These are phyloP conservation scores for Agrypnia vestita DNA, from an alignment of 1,140 invertebrate species.

Conservation along the genomic window DNA sequence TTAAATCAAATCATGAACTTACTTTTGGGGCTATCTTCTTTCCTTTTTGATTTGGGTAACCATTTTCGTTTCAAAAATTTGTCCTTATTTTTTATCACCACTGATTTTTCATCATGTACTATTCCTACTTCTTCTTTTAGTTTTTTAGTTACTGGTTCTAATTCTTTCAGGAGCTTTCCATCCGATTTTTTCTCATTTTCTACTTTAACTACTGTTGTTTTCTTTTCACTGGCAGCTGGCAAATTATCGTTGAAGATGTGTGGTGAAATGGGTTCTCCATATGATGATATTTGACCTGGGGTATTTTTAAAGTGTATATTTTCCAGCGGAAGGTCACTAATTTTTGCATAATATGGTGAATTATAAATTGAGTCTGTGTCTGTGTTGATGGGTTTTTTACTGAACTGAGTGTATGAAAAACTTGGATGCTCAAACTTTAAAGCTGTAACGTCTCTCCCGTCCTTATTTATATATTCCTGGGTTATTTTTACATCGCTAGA, in stretches of 20 bases:
- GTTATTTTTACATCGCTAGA: conserved; percentile 9
- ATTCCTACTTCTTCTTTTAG: neutral
- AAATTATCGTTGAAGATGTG: conserved; percentile 50
- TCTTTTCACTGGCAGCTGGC: conserved; percentile 44
- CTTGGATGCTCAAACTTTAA: conserved; percentile 46
- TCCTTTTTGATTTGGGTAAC: conserved; percentile 47
- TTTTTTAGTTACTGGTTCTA: neutral
- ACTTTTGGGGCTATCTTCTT: neutral
- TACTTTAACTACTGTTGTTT: conserved; percentile 7
- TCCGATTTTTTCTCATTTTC: conserved; percentile 25
- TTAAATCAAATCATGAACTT: neutral
- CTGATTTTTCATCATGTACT: conserved; percentile 12
- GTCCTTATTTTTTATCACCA: conserved; percentile 22
- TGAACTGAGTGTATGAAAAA: conserved; percentile 53
- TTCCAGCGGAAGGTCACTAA: conserved; percentile 47
- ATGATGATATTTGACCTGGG: conserved; percentile 49
- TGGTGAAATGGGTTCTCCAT: conserved; percentile 45
- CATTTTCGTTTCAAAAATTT: conserved; percentile 35
- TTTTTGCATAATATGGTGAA: neutral
- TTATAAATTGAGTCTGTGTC: too few relatives aligned
- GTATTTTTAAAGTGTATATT: conserved; percentile 34
- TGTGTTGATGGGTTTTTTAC: neutral
- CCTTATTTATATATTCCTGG: conserved; percentile 7
- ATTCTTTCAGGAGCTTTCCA: neutral
- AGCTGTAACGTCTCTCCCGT: conserved; percentile 28